Conservation (phyloP, 2,113 vertebrate species). For the Lepidothrix coronata region DNA sequence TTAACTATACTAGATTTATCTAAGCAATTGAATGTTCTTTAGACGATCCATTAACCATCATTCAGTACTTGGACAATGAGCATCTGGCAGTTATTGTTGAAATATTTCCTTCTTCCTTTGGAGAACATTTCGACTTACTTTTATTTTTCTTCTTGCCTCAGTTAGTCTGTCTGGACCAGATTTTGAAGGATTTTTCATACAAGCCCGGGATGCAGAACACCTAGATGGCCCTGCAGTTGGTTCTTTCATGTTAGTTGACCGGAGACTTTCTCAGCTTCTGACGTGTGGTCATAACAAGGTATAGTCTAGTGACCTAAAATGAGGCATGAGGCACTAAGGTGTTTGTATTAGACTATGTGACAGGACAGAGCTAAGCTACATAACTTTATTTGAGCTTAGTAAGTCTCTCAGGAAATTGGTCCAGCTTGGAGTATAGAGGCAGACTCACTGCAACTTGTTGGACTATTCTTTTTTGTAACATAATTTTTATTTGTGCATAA, state of each 20-base stretch:
- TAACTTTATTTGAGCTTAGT: background rate
- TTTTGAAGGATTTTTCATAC: slow-evolving; percentile 85
- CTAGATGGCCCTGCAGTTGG: slow-evolving; percentile 69
- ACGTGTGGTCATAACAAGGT: slow-evolving; percentile 77
- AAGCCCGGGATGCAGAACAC: slow-evolving; percentile 76
- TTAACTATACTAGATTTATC: background rate
- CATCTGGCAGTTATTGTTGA: background rate
- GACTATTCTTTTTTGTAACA: background rate
- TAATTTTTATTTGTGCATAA: background rate
- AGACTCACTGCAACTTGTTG: background rate
- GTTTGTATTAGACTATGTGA: background rate
- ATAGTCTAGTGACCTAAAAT: background rate
- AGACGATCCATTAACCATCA: background rate
- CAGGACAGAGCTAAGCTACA: background rate
- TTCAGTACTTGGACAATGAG: background rate
- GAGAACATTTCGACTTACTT: background rate
- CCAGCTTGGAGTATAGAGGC: background rate
- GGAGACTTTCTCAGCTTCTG: slow-evolving; percentile 76
- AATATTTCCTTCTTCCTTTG: background rate
- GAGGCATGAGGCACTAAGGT: background rate
- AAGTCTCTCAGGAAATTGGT: background rate
- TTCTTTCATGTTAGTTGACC: slow-evolving; percentile 73
- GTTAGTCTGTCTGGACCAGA: slow-evolving; percentile 75
- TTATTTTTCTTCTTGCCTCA: slow-evolving; percentile 37
- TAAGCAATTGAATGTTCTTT: background rate